A percentile compares a stretch with the other conserved stretches of the same genome.
These are phyloP conservation scores for Clarias batrachus DNA, from an alignment of 2,113 vertebrate genomes.

Conservation along the genomic window DNA sequence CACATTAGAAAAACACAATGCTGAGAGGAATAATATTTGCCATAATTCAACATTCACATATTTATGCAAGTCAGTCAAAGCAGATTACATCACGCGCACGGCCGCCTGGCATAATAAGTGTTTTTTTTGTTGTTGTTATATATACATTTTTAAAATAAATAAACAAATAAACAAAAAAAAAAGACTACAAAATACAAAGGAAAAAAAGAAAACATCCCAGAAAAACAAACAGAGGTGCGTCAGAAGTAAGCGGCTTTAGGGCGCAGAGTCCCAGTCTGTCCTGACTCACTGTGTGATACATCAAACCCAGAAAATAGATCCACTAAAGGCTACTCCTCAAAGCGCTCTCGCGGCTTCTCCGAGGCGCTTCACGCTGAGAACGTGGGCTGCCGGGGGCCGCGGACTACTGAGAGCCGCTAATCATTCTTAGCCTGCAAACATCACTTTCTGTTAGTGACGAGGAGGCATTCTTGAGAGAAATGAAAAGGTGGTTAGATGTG, in stretches of 20 bases:
- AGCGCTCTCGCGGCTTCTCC: constrained; percentile 19
- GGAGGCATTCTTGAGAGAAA: constrained; percentile 14
- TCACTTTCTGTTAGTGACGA: constrained; percentile 12
- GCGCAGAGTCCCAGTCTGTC: constrained; percentile 30
- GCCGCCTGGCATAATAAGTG: background rate
- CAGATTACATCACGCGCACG: background rate
- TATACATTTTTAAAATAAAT: background rate
- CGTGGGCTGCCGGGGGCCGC: constrained; percentile 34
- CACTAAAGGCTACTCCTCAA: constrained; percentile 45
- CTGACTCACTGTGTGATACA: constrained; percentile 43
- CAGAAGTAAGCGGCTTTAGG: constrained; percentile 36
- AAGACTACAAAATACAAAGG: background rate
- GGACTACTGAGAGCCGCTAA: constrained; percentile 29
- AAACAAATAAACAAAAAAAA: background rate
- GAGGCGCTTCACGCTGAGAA: constrained; percentile 36
- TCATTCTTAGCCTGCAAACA: constrained; percentile 34
- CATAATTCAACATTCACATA: background rate
- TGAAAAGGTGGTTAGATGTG: constrained; percentile 17
- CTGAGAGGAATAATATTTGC: background rate
- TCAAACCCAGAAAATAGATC: constrained; percentile 49
- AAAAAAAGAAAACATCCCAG: background rate
- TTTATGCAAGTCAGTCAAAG: constrained; percentile 26
- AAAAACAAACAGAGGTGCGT: background rate
- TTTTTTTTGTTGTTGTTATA: background rate
- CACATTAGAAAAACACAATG: background rate